Evolutionary conservation across 2,797 vertebrate genomes (phyloP), one percentile per base, ranked within the genome.

Genomic region (Cynopterus sphinx): DNA sequence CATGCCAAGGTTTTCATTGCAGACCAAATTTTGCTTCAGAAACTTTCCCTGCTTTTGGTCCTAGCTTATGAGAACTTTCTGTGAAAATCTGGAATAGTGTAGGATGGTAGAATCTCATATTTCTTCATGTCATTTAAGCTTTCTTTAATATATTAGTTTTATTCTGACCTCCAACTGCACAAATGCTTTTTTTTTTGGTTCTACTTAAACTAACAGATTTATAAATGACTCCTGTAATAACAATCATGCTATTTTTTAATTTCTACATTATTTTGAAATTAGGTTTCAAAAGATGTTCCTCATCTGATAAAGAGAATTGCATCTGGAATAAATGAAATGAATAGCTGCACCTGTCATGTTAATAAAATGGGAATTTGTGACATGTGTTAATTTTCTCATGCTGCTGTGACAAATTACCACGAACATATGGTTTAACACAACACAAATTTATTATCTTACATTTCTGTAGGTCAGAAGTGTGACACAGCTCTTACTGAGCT

Each of bases 221-320:
- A 3, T 41, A 91, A 94, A 57, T 95, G 67, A 79, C 9, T 78
- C 3, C 17, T 43, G 9, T n/a, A 61, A 28, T 24, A 78, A 82
- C 4, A 68, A 55, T 65, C 39, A 82, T 9, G 9, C 3, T 68
- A 28, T 74, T 91, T 74, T 84, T 68, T 17, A 19, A 67, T 84
- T 88, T 78, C 22, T 78, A 8, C 16, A 65, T 81, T 78, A 39
- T 67, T 96, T 57, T 83, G 31, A 93, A 93, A 94, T 82, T 70
- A 73, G 9, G 7, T 87, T 96, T 91, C 49, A 90, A 79, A 73
- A 85, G 31, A 86, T 79, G 24, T 33, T 86, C 10, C 19, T 95
- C 22, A 77, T n/a, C n/a, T 59, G 39, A 67, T 70, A 17, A 33
- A 43, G 5, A 71, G 57, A 90, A 70, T 63, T 84, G 68, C 87